Base-by-base conservation (phyloP, 2,888 invertebrate species). In the Ypsolopha sequella region DNA sequence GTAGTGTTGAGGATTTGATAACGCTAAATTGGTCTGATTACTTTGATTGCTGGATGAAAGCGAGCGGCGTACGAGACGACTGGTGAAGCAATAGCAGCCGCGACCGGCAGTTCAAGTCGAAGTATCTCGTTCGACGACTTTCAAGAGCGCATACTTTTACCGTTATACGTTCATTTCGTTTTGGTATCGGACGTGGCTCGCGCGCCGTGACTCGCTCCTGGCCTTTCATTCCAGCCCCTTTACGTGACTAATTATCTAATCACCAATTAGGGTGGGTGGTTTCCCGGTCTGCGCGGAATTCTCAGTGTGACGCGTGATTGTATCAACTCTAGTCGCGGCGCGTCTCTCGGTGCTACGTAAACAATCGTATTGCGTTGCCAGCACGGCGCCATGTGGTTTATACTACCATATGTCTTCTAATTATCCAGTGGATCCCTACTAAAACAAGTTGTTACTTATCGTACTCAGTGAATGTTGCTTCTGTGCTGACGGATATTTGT, bases 151-250 rank as follows among this genome's bases (percentile, higher is more conserved):
- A 73, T 68, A 80, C 85, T 79, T 85, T 84, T 86, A 86, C 85
- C 82, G 86, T 85, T 85, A 82, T 39, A 47, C 80, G 75, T 76
- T 82, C 85, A 85, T 85, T 85, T 85, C 73, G 69, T 73, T 78
- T 75, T 61, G 71, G 73, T 74, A 69, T 69, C 71, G 71, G 68
- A 67, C 75, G 73, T 73, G 68, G 78, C 64, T 67, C 66, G 68
- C 73, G 69, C 76, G 76, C 71, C 65, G 64, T 60, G 61, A 58
- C 61, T 65, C 35, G 34, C 50, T 41, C 6, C 33, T 24, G 10
- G 13, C 65, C 57, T 58, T 55, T 58, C 59, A 56, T 56, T 66
- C 63, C 64, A 58, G 58, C 60, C 57, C 62, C 58, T 56, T 59
- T 67, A 62, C 57, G 66, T 69, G 70, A 68, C 66, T 73, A 73